Evolutionary conservation across 2,888 invertebrate species (phyloP), one percentile per base, ranked within the genome.

Genomic region (Patella depressa): DNA sequence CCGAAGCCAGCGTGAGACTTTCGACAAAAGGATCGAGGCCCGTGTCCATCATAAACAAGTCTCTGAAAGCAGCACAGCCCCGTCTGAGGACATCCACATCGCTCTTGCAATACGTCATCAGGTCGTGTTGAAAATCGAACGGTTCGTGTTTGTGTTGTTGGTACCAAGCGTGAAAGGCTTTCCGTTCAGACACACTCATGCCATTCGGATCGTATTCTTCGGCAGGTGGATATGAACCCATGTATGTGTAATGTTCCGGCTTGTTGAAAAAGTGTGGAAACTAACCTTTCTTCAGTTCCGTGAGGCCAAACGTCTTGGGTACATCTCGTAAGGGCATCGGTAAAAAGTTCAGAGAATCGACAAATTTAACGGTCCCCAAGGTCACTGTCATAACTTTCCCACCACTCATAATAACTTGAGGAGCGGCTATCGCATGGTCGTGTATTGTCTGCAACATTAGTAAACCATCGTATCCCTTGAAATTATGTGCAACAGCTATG

Each of bases 201-300:
- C 34, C 34, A 34, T 34, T 2, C 34, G 34, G 34, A 34, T 34
- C 34, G 34, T 34, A 34, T 4, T 34, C 34, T 34, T 34, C 34
- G 34, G 34, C 34, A 34, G 34, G 34, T 34, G 34, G 34, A 24
- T 34, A 2, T 34, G 34, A 4, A n/a, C 59, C 59, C 7, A 59
- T n/a, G 17, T 15, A 59, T 4, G 7, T 0, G 2, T 7, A 7
- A 19, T 59, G 17, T 9, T 59, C 59, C 0, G 59, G 59, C 14
- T 12, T 59, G 19, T 59, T 59, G 59, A 59, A 59, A 59, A 59
- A 59, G 19, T 59, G 59, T 19, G 59, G 59, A 59, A 59, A 59
- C 9, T 59, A 59, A 59, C 59, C 59, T 19, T 59, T 59, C 59
- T 59, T 59, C 59, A 59, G 17, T 59, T 59, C 59, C 59, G 59